Conservation (phyloP, 2,113 vertebrate genomes). For the Prochilodus magdalenae region DNA sequence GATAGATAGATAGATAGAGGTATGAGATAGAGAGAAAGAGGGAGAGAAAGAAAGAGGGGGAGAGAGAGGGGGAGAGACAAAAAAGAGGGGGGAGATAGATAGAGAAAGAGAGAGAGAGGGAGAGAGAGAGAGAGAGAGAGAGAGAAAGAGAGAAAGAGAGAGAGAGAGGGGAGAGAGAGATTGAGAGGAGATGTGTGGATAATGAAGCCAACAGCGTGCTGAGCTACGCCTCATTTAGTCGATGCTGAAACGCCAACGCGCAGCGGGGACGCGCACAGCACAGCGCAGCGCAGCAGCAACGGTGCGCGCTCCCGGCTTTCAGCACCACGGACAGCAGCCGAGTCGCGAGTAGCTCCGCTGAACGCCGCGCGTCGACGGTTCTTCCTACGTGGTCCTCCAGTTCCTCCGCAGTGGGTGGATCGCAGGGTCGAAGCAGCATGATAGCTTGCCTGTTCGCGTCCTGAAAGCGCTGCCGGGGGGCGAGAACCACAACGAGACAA, state of each 20-base stretch:
- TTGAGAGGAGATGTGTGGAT: not conserved
- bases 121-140: not conserved
- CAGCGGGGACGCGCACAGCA: conserved; percentile 75
- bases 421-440: not conserved
- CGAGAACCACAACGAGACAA: not conserved
- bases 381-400: not conserved
- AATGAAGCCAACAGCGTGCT: not conserved
- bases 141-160: not conserved
- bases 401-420: not conserved
- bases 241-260: conserved; percentile 63
- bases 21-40: too few species aligned
- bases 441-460: not conserved
- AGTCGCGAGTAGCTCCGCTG: conserved; percentile 44
- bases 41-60: too few species aligned
- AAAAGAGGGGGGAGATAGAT: not conserved
- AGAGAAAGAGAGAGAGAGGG: not conserved
- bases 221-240: conserved; percentile 36
- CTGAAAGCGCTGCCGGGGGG: not conserved
- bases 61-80: not conserved
- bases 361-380: not conserved
- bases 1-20: too few species aligned
- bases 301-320: conserved; percentile 71
- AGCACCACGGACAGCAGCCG: conserved; percentile 79
- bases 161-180: not conserved
- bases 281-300: conserved; percentile 55